These are phyloP conservation scores for Loriculus beryllinus DNA, from an alignment of 2,797 vertebrate species.

Conservation along the genomic window DNA sequence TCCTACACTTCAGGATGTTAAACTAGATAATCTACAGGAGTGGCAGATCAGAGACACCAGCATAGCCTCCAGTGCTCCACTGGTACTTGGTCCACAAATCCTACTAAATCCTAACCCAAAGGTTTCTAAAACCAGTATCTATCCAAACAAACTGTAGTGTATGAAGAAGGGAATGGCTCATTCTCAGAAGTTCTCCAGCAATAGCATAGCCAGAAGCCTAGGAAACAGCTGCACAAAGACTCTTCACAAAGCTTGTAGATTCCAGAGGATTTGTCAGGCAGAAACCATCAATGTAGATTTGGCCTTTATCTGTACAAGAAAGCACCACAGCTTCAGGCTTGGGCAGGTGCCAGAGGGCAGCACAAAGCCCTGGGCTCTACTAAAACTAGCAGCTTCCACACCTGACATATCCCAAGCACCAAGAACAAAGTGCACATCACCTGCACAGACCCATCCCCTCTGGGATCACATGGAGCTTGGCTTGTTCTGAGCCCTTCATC, in stretches of 20 bases:
- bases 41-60: neutral
- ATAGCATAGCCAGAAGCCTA: neutral
- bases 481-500: neutral
- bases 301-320: neutral
- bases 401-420: neutral
- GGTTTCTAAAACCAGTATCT: neutral
- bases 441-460: fast-evolving
- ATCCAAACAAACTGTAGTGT: neutral
- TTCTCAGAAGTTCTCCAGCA: neutral
- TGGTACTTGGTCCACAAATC: neutral
- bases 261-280: neutral
- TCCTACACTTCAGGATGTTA: neutral
- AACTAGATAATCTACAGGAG: neutral
- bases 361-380: neutral
- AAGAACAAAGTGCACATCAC: neutral
- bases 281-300: neutral
- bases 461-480: neutral
- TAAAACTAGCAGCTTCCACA: neutral
- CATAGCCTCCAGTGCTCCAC: neutral
- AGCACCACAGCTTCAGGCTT: neutral
- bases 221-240: neutral
- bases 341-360: neutral
- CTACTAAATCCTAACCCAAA: neutral
- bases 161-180: neutral
- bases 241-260: neutral